Evolutionary conservation across 2,797 vertebrate species (phyloP).

Genomic region (Sebastiscus tertius): DNA sequence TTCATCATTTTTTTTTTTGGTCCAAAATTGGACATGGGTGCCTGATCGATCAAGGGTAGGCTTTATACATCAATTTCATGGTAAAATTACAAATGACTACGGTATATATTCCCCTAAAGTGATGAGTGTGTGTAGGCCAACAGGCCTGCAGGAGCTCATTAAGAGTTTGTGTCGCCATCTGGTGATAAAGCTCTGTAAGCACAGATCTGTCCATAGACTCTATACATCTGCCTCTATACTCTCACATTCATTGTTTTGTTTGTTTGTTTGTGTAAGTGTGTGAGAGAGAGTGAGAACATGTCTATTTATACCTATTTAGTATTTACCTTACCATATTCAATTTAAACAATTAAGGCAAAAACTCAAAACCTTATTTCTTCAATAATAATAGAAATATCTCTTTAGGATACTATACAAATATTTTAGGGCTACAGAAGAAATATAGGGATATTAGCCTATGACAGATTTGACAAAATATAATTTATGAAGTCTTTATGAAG

Average conservation of each 20-base stretch:
- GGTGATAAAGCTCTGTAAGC: conserved; percentile 66
- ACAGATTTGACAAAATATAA: background rate
- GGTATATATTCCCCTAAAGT: background rate
- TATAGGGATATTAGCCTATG: accelerated
- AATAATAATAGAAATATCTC: background rate
- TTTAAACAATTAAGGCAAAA: background rate
- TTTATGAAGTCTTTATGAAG: background rate
- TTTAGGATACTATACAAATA: background rate
- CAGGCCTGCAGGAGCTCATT: conserved; percentile 16
- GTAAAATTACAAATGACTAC: background rate
- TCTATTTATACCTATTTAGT: background rate
- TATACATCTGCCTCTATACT: background rate
- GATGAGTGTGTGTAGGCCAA: conserved; percentile 9
- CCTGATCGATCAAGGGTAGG: background rate
- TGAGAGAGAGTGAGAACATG: background rate
- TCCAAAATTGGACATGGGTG: background rate
- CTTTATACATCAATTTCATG: background rate
- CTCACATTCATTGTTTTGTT: too few relatives aligned
- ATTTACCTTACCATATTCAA: background rate
- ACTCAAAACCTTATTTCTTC: background rate
- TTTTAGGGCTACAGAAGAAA: background rate
- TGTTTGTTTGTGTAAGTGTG: background rate
- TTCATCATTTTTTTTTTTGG: conserved; percentile 74
- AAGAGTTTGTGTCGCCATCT: conserved; percentile 86
- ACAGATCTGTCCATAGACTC: conserved; percentile 7